Conservation (phyloP, 2,888 invertebrate genomes). For the Cosmopolites sordidus region DNA sequence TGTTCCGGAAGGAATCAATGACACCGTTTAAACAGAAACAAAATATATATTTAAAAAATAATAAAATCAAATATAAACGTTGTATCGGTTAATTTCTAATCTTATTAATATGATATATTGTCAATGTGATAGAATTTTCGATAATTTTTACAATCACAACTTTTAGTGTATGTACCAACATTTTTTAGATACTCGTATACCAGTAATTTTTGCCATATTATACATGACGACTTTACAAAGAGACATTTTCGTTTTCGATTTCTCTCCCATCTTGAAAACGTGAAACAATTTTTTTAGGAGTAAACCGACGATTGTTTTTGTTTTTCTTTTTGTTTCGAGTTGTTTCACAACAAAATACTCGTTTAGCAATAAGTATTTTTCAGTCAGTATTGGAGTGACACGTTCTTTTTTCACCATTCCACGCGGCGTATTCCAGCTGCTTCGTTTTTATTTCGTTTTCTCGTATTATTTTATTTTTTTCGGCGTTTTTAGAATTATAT, state of each 20-base stretch:
- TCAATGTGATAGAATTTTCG: conserved; percentile 65
- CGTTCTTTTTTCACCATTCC: conserved; percentile 45
- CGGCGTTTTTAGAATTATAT: neutral
- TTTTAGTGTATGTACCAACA: conserved; percentile 52
- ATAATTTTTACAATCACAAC: conserved; percentile 65
- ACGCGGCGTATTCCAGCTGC: conserved; percentile 29
- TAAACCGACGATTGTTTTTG: neutral
- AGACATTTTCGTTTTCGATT: conserved; percentile 5
- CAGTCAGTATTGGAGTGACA: conserved; percentile 52
- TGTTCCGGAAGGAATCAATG: neutral
- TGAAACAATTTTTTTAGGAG: neutral
- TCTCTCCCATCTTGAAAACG: neutral
- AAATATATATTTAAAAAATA: conserved; percentile 23
- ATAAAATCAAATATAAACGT: conserved; percentile 5
- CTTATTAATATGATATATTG: conserved; percentile 40
- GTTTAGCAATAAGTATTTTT: conserved; percentile 53
- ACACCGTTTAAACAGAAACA: conserved; percentile 11
- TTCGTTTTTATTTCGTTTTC: conserved; percentile 39
- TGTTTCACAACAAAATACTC: conserved; percentile 40
- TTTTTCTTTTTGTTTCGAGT: neutral
- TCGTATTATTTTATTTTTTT: conserved; percentile 8
- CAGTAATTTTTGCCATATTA: conserved; percentile 50
- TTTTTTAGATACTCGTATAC: conserved; percentile 52
- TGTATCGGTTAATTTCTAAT: conserved; percentile 16
- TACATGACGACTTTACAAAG: conserved; percentile 29